phyloP scores from a whole-genome alignment of 1,140 invertebrate species.

The Sarcophaga peregrina region DNA sequence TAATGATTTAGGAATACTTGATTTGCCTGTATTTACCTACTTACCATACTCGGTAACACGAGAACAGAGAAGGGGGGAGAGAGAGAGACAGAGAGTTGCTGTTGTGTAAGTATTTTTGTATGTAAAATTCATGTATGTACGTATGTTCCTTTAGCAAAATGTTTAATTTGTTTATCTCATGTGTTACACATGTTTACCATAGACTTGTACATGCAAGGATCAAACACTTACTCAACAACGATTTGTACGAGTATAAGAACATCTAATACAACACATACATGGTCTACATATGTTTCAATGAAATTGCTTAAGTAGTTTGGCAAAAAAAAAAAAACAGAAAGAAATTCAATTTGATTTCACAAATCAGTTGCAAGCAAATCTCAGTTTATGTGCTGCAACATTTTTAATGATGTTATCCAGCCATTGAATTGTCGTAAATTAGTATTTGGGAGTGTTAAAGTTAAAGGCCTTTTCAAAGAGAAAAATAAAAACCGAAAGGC shows the following conservation, averaged over 20 bases:
- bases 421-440: slow-evolving; percentile 5
- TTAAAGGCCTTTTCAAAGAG: background rate
- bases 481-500: background rate
- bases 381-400: background rate
- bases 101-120: too few species aligned
- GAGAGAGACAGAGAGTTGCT: too few species aligned
- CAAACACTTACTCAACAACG: background rate
- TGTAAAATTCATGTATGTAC: background rate
- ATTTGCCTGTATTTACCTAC: too few species aligned
- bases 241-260: background rate
- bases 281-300: background rate
- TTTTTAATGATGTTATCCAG: background rate
- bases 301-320: too few species aligned
- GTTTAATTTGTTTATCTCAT: slow-evolving; percentile 11
- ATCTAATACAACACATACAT: too few species aligned
- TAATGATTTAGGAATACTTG: too few species aligned
- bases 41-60: too few species aligned
- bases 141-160: background rate
- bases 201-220: background rate
- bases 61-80: too few species aligned
- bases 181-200: slow-evolving; percentile 1
- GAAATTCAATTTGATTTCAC: background rate
- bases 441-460: background rate
- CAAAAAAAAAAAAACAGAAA: background rate
- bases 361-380: background rate